Evolutionary conservation across 1,140 invertebrate species (phyloP), one percentile per base, ranked within the genome.

Genomic region (Ostrea denselamellosa): DNA sequence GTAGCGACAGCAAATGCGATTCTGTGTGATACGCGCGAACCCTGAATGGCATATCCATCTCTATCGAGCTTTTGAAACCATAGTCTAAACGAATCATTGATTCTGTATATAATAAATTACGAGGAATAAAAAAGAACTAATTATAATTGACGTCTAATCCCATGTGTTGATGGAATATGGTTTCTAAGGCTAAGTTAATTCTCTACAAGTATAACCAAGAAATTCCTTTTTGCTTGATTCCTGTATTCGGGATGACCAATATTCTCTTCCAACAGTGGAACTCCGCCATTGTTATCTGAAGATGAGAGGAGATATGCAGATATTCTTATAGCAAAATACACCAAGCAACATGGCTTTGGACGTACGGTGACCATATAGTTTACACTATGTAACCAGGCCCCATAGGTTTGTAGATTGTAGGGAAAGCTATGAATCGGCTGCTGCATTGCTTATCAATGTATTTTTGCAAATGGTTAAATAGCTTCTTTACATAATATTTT

Each of bases 271-370:
- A 62, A 62, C 54, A 85, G 83, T 62, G 54, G 83, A 58, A 62
- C 22, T 58, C 83, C 90, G 82, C 65, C 90, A 56, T 44, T 85
- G 56, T 88, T 93, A 53, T 90, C 90, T 58, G 92, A 92, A 52
- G 91, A 91, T 83, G 91, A 93, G 86, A 88, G 91, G 68, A 88
- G 89, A 86, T 93, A 93, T 89, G 93, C 92, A 65, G 91, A 93
- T 88, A 84, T 91, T 34, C 90, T 93, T 87, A 91, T 93, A 83
- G 91, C 91, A 85, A 93, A 93, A 89, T 93, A 93, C 87, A 92
- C 92, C 68, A 90, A 91, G 88, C 90, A 92, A 85, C 90, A 90
- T 89, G 88, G 88, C 84, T 87, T 89, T 53, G 83, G 85, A 22
- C 84, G 83, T 58, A 85, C 53, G 10, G 54, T 85, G 51, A 58